Evolutionary conservation across 1,140 invertebrate species (phyloP).

Genomic region (Meloidogyne chitwoodi): DNA sequence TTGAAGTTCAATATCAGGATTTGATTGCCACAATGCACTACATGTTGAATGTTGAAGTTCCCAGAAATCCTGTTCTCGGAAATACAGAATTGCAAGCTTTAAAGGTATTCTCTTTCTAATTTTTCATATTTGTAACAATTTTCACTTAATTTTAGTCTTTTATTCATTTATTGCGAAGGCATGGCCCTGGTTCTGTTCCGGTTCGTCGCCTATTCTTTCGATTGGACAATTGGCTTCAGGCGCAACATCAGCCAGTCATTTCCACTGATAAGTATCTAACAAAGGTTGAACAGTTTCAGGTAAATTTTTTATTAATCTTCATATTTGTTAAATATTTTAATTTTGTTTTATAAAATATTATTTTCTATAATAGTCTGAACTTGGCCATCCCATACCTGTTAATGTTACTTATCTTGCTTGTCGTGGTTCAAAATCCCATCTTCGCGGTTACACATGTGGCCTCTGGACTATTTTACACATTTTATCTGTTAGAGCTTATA

Average conservation of each 20-base stretch:
- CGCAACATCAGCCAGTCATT: slow-evolving; percentile 24
- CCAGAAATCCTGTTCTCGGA: slow-evolving; percentile 23
- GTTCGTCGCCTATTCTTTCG: slow-evolving; percentile 53
- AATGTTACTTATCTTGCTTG: slow-evolving; percentile 66
- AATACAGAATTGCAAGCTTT: slow-evolving; percentile 18
- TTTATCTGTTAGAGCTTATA: slow-evolving; percentile 75
- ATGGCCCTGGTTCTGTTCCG: slow-evolving; percentile 54
- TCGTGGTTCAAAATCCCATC: slow-evolving; percentile 70
- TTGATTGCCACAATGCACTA: slow-evolving; percentile 32
- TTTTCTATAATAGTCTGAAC: slow-evolving; percentile 7
- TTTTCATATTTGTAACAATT: not conserved
- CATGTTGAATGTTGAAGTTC: slow-evolving; percentile 45
- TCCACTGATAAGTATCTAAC: slow-evolving; percentile 48
- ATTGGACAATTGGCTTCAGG: slow-evolving; percentile 52
- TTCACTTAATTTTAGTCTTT: slow-evolving; percentile 26
- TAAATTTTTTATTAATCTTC: not conserved
- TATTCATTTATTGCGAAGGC: slow-evolving; percentile 53
- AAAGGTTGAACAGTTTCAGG: slow-evolving; percentile 50
- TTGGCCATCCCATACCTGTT: slow-evolving; percentile 33
- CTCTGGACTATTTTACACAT: slow-evolving; percentile 91
- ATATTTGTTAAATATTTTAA: not conserved
- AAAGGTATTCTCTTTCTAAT: not conserved
- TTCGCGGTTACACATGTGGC: slow-evolving; percentile 84
- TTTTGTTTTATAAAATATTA: not conserved
- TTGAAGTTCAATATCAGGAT: slow-evolving; percentile 42